phyloP scores from a whole-genome alignment of 2,797 vertebrate genomes.

The Lophius americanus region DNA sequence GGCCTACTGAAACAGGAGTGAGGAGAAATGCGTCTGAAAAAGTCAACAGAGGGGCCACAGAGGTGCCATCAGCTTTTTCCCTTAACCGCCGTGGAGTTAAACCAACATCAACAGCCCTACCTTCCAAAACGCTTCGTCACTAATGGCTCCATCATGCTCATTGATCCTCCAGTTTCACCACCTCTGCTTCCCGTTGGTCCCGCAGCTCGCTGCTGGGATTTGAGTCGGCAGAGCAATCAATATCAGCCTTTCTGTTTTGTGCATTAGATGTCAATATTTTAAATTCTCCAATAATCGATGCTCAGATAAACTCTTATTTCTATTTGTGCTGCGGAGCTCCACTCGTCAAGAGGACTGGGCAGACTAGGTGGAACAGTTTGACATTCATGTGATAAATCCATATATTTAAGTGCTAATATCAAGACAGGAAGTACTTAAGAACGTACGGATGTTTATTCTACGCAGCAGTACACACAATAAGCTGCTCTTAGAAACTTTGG shows the following conservation, averaged over 20 bases:
- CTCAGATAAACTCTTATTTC: conserved; percentile 18
- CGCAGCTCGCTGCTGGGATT: conserved; percentile 22
- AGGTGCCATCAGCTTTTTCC: conserved; percentile 3
- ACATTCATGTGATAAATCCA: background rate
- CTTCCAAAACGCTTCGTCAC: conserved; percentile 36
- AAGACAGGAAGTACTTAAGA: background rate
- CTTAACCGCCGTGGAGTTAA: conserved; percentile 4
- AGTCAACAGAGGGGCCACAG: conserved; percentile 28
- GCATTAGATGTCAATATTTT: conserved; percentile 39
- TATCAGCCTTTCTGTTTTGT: conserved; percentile 36
- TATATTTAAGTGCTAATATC: background rate
- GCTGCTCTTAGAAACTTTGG: conserved; percentile 1
- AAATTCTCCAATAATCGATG: conserved; percentile 47
- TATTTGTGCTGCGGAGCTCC: background rate
- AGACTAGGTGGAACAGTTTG: background rate
- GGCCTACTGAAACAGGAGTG: background rate
- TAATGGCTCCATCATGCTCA: conserved; percentile 65
- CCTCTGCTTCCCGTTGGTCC: conserved; percentile 34
- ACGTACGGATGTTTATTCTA: background rate
- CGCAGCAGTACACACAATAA: conserved; percentile 7
- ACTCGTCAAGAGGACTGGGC: background rate
- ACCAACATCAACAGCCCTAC: conserved; percentile 29
- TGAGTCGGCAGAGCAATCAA: conserved; percentile 44
- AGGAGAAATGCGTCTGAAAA: conserved; percentile 25
- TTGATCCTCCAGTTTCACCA: conserved; percentile 56